Conservation (phyloP, 2,888 invertebrate species). For the Brachylomia viminalis region DNA sequence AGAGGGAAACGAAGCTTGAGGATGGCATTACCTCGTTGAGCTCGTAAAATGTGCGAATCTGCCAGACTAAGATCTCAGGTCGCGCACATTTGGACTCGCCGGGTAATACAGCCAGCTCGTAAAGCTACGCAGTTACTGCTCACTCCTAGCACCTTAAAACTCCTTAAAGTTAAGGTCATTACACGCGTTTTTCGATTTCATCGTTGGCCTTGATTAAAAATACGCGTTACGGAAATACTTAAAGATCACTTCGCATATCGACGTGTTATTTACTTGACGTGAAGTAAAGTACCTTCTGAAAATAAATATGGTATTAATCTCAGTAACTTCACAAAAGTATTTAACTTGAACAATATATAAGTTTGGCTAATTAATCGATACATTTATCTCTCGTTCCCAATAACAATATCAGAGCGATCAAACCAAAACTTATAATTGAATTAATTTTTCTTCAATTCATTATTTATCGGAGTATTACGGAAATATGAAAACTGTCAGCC, state of each 20-base stretch:
- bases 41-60: slow-evolving; percentile 76
- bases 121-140: slow-evolving; percentile 64
- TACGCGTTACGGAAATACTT: slow-evolving; percentile 9
- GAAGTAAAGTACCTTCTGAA: background rate
- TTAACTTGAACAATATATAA: background rate
- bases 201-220: slow-evolving; percentile 38
- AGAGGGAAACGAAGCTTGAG: slow-evolving; percentile 76
- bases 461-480: slow-evolving; percentile 22
- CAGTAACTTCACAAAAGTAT: background rate
- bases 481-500: slow-evolving; percentile 38
- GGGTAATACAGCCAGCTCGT: slow-evolving; percentile 68
- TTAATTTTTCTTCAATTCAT: slow-evolving; percentile 34
- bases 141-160: slow-evolving; percentile 60
- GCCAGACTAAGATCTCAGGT: slow-evolving; percentile 68
- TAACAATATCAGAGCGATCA: slow-evolving; percentile 23
- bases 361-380: background rate
- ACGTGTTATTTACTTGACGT: background rate
- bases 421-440: slow-evolving; percentile 37
- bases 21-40: slow-evolving; percentile 74
- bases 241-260: background rate
- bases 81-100: slow-evolving; percentile 72
- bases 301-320: background rate
- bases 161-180: slow-evolving; percentile 61
- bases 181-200: slow-evolving; percentile 56
- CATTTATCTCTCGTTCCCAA: background rate